Percentiles rank a stretch among this genome's conserved stretches.
Conservation (phyloP, 2,113 vertebrate species). For the Halichoeres trimaculatus region DNA sequence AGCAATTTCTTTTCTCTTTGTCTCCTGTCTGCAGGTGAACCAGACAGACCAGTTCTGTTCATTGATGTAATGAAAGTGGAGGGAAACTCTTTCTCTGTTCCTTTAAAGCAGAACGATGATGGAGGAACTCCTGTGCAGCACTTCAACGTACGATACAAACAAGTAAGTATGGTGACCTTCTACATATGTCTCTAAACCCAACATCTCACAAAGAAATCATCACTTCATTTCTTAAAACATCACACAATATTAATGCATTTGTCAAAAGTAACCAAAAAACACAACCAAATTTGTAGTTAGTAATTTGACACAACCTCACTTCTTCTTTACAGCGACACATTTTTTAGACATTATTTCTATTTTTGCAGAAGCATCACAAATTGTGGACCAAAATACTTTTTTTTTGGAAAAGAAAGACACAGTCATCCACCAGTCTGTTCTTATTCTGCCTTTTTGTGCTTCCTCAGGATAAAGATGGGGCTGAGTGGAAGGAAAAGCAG, state of each 20-base stretch:
- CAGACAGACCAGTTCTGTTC: constrained; percentile 73
- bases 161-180: constrained; percentile 51
- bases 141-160: constrained; percentile 71
- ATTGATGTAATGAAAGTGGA: constrained; percentile 57
- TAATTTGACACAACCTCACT: too few relatives aligned
- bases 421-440: background rate
- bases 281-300: background rate
- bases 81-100: constrained; percentile 71
- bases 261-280: too few relatives aligned
- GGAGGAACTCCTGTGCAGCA: constrained; percentile 70
- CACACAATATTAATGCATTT: too few relatives aligned
- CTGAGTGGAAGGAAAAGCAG: constrained; percentile 70
- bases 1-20: background rate
- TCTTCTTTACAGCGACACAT: too few relatives aligned
- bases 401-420: too few relatives aligned
- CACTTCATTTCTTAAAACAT: too few relatives aligned
- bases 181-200: background rate
- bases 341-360: too few relatives aligned
- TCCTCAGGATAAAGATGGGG: constrained; percentile 61
- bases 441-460: background rate
- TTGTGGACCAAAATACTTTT: too few relatives aligned
- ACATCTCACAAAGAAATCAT: background rate
- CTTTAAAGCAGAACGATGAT: constrained; percentile 61
- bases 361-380: too few relatives aligned
- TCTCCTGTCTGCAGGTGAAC: constrained; percentile 73